Conservation (phyloP, 2,113 vertebrate species). For the Sinocyclocheilus anshuiensis region DNA sequence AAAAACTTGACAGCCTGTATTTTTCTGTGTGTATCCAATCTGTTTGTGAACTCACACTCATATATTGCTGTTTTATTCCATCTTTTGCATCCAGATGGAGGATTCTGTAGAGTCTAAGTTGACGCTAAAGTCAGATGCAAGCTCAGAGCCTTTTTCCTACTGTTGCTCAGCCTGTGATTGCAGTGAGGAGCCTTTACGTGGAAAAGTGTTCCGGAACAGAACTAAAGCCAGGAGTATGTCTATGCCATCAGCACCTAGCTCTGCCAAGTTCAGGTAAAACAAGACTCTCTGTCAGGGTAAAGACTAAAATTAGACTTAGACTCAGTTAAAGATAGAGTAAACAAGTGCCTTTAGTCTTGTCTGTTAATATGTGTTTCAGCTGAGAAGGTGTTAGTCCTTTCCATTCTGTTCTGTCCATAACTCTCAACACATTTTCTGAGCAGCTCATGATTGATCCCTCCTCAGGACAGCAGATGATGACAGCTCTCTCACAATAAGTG, state of each 20-base stretch:
- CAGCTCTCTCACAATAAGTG: too few relatives aligned
- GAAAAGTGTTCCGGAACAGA: constrained; percentile 72
- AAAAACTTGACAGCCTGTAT: neutral
- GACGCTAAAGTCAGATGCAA: constrained; percentile 55
- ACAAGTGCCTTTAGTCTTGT: neutral
- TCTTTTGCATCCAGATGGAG: constrained; percentile 6
- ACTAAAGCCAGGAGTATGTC: constrained; percentile 88
- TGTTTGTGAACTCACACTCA: neutral
- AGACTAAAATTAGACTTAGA: too few relatives aligned
- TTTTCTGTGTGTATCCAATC: neutral
- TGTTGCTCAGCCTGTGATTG: constrained; percentile 79
- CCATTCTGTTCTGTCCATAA: too few relatives aligned
- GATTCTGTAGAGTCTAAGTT: constrained; percentile 15
- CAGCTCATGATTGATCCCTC: too few relatives aligned
- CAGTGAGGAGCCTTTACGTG: constrained; percentile 72
- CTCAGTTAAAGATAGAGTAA: too few relatives aligned
- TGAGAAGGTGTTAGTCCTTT: too few relatives aligned
- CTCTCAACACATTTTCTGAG: too few relatives aligned
- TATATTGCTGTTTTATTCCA: neutral
- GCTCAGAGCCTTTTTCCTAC: constrained; percentile 70
- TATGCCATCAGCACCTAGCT: constrained; percentile 79
- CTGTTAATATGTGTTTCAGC: too few relatives aligned
- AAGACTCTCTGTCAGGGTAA: neutral
- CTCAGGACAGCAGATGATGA: too few relatives aligned
- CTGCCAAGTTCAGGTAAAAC: constrained; percentile 85